Percentiles rank a stretch among this genome's conserved stretches.
Evolutionary conservation across 2,888 invertebrate species (phyloP).

Genomic region (Oeneis ivallda): DNA sequence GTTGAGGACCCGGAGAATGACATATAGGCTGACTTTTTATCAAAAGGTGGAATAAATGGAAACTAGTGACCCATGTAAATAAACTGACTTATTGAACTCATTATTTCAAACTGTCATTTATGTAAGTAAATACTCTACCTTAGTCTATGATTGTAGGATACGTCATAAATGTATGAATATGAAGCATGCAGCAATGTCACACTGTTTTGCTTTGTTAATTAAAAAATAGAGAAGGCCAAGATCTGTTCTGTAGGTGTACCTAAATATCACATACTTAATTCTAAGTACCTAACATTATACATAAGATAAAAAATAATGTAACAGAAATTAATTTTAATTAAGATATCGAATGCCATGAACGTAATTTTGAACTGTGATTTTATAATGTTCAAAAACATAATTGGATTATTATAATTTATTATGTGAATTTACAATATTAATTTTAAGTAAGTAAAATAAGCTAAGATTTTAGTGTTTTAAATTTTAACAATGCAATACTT

Average conservation of each 20-base stretch:
- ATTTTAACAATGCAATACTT: constrained; percentile 19
- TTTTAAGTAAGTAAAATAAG: constrained; percentile 22
- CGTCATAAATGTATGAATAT: too few species aligned
- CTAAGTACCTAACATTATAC: constrained; percentile 55
- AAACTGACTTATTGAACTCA: too few species aligned
- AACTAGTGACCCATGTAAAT: too few species aligned
- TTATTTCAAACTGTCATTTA: too few species aligned
- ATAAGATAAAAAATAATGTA: constrained; percentile 41
- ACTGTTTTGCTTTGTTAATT: neutral
- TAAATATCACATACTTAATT: constrained; percentile 59
- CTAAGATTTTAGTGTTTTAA: constrained; percentile 13
- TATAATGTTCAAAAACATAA: constrained; percentile 69
- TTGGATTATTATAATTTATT: constrained; percentile 53
- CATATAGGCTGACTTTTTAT: too few species aligned
- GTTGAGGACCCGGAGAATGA: too few species aligned
- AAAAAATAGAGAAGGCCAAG: too few species aligned
- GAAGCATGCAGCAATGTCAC: neutral
- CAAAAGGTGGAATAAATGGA: too few species aligned
- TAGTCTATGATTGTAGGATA: too few species aligned
- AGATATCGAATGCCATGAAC: constrained; percentile 66
- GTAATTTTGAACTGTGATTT: constrained; percentile 79
- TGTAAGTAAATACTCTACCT: too few species aligned
- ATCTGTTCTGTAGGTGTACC: constrained; percentile 30
- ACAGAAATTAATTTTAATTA: constrained; percentile 52
- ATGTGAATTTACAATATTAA: constrained; percentile 45